Conservation (phyloP, 2,888 invertebrate genomes). For the Ichneumoninae sp. region DNA sequence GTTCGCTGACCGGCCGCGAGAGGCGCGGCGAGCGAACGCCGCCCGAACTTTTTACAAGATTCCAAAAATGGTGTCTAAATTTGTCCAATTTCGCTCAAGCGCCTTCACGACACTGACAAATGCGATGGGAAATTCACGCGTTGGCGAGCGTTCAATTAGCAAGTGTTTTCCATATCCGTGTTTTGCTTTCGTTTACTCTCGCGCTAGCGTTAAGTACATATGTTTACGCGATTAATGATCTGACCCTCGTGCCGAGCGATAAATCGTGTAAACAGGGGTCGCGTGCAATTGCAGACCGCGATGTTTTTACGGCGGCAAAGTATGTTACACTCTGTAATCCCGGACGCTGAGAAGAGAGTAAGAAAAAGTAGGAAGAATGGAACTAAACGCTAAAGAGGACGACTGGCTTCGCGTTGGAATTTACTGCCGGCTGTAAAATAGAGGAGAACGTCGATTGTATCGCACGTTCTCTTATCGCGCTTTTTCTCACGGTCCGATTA, state of each 20-base stretch:
- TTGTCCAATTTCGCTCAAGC: background rate
- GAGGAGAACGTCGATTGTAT: background rate
- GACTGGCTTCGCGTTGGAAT: background rate
- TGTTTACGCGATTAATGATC: constrained; percentile 6
- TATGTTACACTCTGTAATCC: constrained; percentile 1
- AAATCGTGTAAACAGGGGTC: constrained; percentile 6
- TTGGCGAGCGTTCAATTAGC: background rate
- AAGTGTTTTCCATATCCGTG: background rate
- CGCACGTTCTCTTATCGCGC: background rate
- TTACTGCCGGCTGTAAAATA: background rate
- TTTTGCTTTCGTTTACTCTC: constrained; percentile 10
- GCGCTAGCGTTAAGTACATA: background rate
- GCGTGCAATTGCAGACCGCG: background rate
- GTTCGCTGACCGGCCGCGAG: background rate
- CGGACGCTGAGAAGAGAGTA: background rate
- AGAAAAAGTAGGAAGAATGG: constrained; percentile 3
- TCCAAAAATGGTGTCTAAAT: background rate
- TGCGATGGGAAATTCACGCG: background rate
- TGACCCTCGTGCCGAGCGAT: constrained; percentile 14
- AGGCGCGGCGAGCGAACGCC: too few species aligned
- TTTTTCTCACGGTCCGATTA: constrained; percentile 7
- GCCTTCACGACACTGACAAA: background rate
- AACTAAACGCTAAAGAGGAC: background rate
- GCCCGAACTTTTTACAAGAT: background rate
- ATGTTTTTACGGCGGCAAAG: background rate